Conservation (phyloP, 37 sponge, comb jelly and placozoan genomes). For the Halichondria panicea region DNA sequence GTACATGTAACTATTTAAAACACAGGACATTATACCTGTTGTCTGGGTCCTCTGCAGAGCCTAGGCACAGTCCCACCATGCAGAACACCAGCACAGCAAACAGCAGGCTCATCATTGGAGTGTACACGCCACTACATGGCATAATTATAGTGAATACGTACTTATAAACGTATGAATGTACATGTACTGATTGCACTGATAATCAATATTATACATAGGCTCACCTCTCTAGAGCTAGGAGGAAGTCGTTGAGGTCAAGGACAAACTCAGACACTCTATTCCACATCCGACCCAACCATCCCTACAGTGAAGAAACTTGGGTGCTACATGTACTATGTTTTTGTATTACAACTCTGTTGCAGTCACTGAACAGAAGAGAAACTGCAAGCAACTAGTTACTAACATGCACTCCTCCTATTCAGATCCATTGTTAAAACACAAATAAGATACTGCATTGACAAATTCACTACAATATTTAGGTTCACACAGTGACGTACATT, state of each 20-base stretch:
- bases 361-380: too few species aligned
- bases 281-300: slow-evolving; percentile 4
- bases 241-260: not conserved
- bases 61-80: not conserved
- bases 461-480: too few species aligned
- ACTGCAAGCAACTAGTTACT: too few species aligned
- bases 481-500: too few species aligned
- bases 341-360: too few species aligned
- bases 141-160: not conserved
- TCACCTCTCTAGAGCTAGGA: not conserved
- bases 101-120: not conserved
- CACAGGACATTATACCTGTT: too few species aligned
- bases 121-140: not conserved
- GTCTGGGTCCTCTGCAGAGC: not conserved
- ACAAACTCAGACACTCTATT: not conserved
- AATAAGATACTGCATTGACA: not conserved
- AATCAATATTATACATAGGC: not conserved
- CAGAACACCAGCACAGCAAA: not conserved
- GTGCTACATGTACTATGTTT: not conserved
- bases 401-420: not conserved
- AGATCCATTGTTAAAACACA: not conserved
- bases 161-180: not conserved
- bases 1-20: too few species aligned
- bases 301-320: not conserved
- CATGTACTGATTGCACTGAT: not conserved